phyloP scores from a whole-genome alignment of 2,888 invertebrate genomes.

The Caenorhabditis wallacei region DNA sequence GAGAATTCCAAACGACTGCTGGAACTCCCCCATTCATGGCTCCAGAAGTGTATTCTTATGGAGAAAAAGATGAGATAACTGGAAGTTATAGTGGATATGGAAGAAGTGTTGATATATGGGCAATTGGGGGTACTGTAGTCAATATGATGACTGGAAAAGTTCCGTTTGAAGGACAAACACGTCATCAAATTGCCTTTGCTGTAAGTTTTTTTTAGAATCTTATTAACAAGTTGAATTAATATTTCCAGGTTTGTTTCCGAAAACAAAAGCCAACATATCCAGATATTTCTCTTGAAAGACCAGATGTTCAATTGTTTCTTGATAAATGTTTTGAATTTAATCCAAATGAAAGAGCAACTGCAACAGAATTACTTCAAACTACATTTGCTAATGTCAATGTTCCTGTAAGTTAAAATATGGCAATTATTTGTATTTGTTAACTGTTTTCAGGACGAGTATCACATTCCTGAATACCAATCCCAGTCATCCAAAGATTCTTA shows the following conservation, averaged over 20 bases:
- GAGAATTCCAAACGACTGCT: constrained; percentile 92
- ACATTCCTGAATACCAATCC: constrained; percentile 48
- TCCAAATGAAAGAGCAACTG: constrained; percentile 88
- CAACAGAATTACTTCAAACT: constrained; percentile 88
- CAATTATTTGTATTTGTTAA: not conserved
- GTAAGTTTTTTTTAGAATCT: constrained; percentile 35
- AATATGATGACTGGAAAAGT: constrained; percentile 91
- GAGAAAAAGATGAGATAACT: constrained; percentile 84
- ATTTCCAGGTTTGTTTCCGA: constrained; percentile 56
- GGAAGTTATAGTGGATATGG: constrained; percentile 89
- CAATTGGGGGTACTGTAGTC: constrained; percentile 94
- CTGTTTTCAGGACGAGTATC: constrained; percentile 42
- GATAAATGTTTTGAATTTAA: constrained; percentile 90
- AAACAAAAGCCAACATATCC: constrained; percentile 58
- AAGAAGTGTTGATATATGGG: constrained; percentile 96
- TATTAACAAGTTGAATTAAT: not conserved
- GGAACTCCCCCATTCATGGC: constrained; percentile 96
- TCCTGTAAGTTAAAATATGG: constrained; percentile 26
- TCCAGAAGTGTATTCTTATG: constrained; percentile 69
- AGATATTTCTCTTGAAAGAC: constrained; percentile 32
- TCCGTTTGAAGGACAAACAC: constrained; percentile 94
- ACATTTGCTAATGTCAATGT: constrained; percentile 87
- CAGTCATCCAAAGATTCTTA: constrained; percentile 43
- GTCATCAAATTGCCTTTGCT: constrained; percentile 91
- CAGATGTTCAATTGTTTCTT: constrained; percentile 87